These are phyloP conservation scores for Mesembrinibis cayennensis DNA, from an alignment of 2,113 vertebrate genomes.

Conservation along the genomic window DNA sequence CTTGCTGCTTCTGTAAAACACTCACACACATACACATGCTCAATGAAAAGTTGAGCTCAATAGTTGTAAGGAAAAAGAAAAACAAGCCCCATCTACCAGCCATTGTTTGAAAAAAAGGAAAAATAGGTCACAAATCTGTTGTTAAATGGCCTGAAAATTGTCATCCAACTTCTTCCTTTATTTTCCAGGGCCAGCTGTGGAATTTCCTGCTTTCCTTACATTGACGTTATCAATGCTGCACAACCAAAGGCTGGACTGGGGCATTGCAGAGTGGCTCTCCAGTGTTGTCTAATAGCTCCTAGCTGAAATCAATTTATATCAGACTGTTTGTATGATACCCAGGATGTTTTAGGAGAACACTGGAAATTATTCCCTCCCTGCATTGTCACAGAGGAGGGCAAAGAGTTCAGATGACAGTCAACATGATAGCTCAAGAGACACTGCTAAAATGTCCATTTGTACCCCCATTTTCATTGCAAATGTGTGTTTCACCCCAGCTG, in stretches of 20 bases:
- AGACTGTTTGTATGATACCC: background rate
- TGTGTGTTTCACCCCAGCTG: background rate
- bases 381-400: background rate
- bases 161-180: background rate
- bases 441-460: background rate
- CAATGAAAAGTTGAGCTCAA: background rate
- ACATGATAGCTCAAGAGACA: background rate
- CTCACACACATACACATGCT: background rate
- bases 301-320: background rate
- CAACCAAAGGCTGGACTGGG: background rate
- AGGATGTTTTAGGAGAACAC: background rate
- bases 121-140: background rate
- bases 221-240: background rate
- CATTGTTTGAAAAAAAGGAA: background rate
- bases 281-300: background rate
- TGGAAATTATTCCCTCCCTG: background rate
- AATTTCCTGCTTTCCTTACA: background rate
- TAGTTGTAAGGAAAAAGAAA: background rate
- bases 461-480: background rate
- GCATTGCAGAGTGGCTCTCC: background rate
- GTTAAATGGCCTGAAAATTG: background rate
- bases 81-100: background rate
- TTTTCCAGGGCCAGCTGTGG: background rate
- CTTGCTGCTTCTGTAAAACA: background rate
- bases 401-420: background rate